Evolutionary conservation across 2,888 invertebrate species (phyloP), one percentile per base, ranked within the genome.

Genomic region (Lithophane leautieri): DNA sequence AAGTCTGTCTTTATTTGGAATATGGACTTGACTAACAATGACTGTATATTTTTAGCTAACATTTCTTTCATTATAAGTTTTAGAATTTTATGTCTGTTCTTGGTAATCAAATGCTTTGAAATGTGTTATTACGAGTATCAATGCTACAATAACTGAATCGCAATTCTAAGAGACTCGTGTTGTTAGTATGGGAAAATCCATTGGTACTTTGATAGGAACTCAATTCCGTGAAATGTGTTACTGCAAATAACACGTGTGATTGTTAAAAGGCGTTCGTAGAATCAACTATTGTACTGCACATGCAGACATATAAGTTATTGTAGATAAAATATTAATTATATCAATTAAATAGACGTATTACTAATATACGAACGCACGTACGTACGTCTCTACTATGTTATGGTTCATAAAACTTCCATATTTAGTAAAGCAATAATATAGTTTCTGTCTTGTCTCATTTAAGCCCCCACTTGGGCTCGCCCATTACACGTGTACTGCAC

Each of bases 1-100:
- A 65, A 58, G 54, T 25, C 12, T 56, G 19, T 14, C 28, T 61
- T 76, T 61, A 54, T 67, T 60, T 42, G 54, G 14, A 42, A 25
- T 14, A 60, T 60, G n/a, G 60, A 58, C 52, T 54, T 68, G 60
- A 40, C 16, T n/a, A 74, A 74, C 34, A 71, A 71, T 58, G 40
- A 52, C 25, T 79, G 34, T 28, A 19, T 79, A 52, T 65, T 54
- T 54, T 73, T 65, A 60, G 50, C 4, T 40, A 25, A 58, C 14
- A 16, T 50, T 19, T 40, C 14, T 78, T 58, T 63, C 16, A n/a
- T 58, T 1, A n/a, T 4, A 6, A 58, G 40, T n/a, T 42, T 60
- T 19, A 73, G 25, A 47, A 6, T 25, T 34, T 28, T n/a, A 11
- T 67, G 4, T n/a, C 19, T 44, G 4, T 44, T 28, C 14, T 22